phyloP scores from a whole-genome alignment of 2,888 invertebrate species.

The Allophyes oxyacanthae region DNA sequence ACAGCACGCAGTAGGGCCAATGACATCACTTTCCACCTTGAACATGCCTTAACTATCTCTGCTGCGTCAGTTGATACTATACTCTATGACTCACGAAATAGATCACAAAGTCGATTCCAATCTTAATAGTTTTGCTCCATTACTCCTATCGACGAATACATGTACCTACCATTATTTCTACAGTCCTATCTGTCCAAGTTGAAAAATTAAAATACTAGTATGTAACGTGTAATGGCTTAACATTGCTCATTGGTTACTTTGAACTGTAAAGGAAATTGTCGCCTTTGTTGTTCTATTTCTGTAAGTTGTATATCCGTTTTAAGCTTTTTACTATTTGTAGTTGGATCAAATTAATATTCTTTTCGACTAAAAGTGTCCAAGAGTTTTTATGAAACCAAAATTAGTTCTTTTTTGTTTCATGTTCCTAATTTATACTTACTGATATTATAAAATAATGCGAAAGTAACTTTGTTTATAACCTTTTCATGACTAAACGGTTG shows the following conservation, averaged over 20 bases:
- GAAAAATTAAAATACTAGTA: slow-evolving; percentile 64
- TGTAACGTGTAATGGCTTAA: slow-evolving; percentile 54
- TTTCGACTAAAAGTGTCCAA: too few species aligned
- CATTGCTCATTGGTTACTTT: slow-evolving; percentile 49
- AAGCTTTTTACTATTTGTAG: not conserved
- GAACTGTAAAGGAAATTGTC: slow-evolving; percentile 37
- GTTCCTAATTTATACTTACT: too few species aligned
- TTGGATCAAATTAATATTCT: not conserved
- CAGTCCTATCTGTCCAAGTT: slow-evolving; percentile 69
- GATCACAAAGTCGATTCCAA: slow-evolving; percentile 58
- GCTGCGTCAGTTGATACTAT: slow-evolving; percentile 56
- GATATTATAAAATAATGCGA: too few species aligned
- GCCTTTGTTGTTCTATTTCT: slow-evolving; percentile 26
- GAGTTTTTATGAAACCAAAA: too few species aligned
- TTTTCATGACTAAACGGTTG: too few species aligned
- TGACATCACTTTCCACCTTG: slow-evolving; percentile 77
- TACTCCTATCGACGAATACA: slow-evolving; percentile 52
- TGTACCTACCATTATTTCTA: slow-evolving; percentile 71
- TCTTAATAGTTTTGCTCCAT: slow-evolving; percentile 51
- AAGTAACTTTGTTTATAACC: too few species aligned
- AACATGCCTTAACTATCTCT: slow-evolving; percentile 65
- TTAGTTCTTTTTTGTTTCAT: too few species aligned
- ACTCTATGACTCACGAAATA: slow-evolving; percentile 63
- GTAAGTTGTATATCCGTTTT: slow-evolving; percentile 12
- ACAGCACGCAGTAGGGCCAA: slow-evolving; percentile 79